A percentile compares a stretch with the other conserved stretches of the same genome.
Evolutionary conservation across 2,797 vertebrate species (phyloP).

Genomic region (Champsocephalus gunnari): DNA sequence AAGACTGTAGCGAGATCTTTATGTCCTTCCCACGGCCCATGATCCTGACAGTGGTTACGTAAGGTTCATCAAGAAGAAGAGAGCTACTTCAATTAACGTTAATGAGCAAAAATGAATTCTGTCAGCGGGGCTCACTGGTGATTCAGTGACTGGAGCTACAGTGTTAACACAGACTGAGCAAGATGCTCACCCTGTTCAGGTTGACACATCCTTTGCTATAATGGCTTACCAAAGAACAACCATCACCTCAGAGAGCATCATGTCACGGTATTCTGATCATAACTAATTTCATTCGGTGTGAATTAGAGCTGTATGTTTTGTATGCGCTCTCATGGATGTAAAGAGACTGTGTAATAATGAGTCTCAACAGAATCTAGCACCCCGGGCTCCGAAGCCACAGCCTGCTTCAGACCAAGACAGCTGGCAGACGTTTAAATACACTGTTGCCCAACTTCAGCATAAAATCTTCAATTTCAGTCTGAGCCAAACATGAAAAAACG

Average conservation of each 20-base stretch:
- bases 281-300: conserved; percentile 39
- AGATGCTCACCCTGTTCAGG: conserved; percentile 41
- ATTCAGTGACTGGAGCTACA: conserved; percentile 52
- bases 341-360: conserved; percentile 48
- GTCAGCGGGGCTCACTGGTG: conserved; percentile 54
- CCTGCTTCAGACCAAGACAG: conserved; percentile 47
- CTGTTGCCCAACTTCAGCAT: conserved; percentile 20
- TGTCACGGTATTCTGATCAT: conserved; percentile 24
- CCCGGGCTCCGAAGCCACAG: conserved; percentile 40
- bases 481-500: conserved; percentile 23
- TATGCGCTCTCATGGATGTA: conserved; percentile 46
- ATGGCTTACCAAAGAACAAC: conserved; percentile 22
- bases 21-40: conserved; percentile 3
- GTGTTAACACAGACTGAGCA: conserved; percentile 45
- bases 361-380: conserved; percentile 47
- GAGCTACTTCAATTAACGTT: conserved; percentile 58
- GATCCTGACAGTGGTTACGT: conserved; percentile 9
- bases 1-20: conserved; percentile 2
- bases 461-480: conserved; percentile 29
- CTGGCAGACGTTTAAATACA: conserved; percentile 57
- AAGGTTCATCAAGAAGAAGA: conserved; percentile 32
- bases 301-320: conserved; percentile 32
- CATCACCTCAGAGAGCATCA: conserved; percentile 15
- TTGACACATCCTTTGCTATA: conserved; percentile 29
- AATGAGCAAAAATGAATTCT: conserved; percentile 68